Evolutionary conservation across 1,140 invertebrate species (phyloP), one percentile per base, ranked within the genome.

Genomic region (Liolophura sinensis): DNA sequence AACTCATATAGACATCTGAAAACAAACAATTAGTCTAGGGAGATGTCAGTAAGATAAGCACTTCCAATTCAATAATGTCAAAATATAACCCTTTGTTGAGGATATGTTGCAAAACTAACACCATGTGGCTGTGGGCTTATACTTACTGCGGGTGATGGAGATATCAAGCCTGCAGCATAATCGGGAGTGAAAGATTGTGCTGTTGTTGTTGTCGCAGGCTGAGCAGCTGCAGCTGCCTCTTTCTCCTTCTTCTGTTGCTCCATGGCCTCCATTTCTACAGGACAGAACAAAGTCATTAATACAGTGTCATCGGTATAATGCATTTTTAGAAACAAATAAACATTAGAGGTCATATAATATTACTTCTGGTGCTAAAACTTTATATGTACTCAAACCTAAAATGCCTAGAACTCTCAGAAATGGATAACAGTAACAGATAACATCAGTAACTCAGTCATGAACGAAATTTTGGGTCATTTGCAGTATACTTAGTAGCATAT

Each of bases 251-350:
- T 84, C 58, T 83, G 76, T 46, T 78, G 77, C 64, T 86, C 84
- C 59, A 88, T 88, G 61, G 94, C 92, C 81, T 95, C 93, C 75
- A 92, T 83, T 85, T 94, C 92, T 89, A 81, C 27, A 81, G 78
- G 40, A 72, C 76, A 47, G 62, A 47, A 48, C 24, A 60, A 64
- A 31, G 48, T 16, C 31, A 48, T 7, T 55, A 58, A 46, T 31
- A 65, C 24, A 54, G 60, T 31, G 20, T 66, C 22, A 40, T 16
- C n/a, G 15, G 25, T n/a, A 60, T 24, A 46, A 27, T 22, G 12
- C 9, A 62, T 11, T 27, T 50, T 14, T 16, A n/a, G 3, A 60
- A 16, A n/a, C n/a, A n/a, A n/a, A n/a, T n/a, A n/a, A n/a, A n/a
- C n/a, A n/a, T n/a, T n/a, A n/a, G n/a, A n/a, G n/a, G n/a, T n/a